A percentile compares a stretch with the other conserved stretches of the same genome.
Conservation (phyloP, 53 echinoderm and acorn worm species). For the Stichopus horrens region DNA sequence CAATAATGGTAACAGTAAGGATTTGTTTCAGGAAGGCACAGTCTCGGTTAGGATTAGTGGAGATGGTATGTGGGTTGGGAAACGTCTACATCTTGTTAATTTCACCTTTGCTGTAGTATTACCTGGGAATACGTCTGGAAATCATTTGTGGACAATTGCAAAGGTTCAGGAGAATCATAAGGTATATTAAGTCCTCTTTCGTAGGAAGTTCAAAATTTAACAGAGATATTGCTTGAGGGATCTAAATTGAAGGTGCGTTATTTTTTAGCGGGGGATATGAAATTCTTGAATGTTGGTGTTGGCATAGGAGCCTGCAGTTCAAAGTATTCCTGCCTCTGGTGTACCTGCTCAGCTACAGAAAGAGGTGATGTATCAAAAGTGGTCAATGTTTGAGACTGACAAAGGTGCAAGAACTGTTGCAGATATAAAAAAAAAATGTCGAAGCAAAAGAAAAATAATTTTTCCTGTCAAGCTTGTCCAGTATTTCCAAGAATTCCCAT, state of each 20-base stretch:
- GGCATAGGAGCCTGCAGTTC: constrained; percentile 9
- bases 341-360: background rate
- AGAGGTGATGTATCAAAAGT: constrained; percentile 1
- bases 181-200: background rate
- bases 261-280: constrained; percentile 1
- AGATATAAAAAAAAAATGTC: background rate
- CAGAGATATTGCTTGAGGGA: background rate
- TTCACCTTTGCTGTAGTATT: constrained; percentile 19
- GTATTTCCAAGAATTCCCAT: background rate
- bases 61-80: constrained; percentile 17
- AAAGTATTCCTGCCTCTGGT: constrained; percentile 2
- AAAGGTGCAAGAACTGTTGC: constrained; percentile 5
- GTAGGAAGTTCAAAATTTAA: constrained; percentile 1
- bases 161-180: background rate
- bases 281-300: background rate
- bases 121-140: background rate
- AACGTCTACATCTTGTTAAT: constrained; percentile 3
- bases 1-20: background rate
- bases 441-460: background rate
- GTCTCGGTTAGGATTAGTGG: background rate
- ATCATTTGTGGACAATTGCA: background rate
- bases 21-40: background rate
- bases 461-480: background rate
- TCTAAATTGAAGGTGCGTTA: background rate
- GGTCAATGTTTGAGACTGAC: background rate